Evolutionary conservation across 2,888 invertebrate species (phyloP).

Genomic region (Campopleginae sp.): DNA sequence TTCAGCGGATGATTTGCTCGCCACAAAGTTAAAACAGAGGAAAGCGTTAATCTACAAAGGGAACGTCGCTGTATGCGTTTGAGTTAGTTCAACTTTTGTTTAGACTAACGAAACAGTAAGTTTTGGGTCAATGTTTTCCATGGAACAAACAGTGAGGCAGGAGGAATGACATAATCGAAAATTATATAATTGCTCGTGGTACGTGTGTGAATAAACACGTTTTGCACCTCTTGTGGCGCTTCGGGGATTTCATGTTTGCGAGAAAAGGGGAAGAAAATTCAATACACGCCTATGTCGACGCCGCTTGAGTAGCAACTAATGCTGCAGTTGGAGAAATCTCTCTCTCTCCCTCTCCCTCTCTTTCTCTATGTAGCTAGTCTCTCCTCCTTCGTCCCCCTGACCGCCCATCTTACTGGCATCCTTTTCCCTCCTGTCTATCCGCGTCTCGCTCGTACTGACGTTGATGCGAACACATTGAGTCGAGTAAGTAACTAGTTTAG

Average conservation of each 20-base stretch:
- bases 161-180: constrained; percentile 32
- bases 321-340: not conserved
- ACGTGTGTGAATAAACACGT: not conserved
- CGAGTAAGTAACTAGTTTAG: constrained; percentile 71
- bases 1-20: not conserved
- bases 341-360: not conserved
- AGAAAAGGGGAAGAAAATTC: constrained; percentile 12
- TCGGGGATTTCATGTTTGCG: constrained; percentile 23
- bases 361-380: not conserved
- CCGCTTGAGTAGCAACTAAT: constrained; percentile 9
- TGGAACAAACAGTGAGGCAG: not conserved
- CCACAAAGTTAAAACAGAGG: not conserved
- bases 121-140: constrained; percentile 26
- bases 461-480: constrained; percentile 68
- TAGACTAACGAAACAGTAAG: not conserved
- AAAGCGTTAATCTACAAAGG: not conserved
- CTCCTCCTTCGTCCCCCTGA: not conserved
- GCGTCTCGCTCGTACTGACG: constrained; percentile 47
- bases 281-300: constrained; percentile 24
- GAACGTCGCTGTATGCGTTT: not conserved
- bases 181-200: constrained; percentile 38
- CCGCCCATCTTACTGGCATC: no score
- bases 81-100: not conserved
- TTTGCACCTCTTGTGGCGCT: not conserved
- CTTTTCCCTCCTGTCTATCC: not conserved